Evolutionary conservation across 2,888 invertebrate species (phyloP), one percentile per base, ranked within the genome.

Genomic region (Agrochola lota): DNA sequence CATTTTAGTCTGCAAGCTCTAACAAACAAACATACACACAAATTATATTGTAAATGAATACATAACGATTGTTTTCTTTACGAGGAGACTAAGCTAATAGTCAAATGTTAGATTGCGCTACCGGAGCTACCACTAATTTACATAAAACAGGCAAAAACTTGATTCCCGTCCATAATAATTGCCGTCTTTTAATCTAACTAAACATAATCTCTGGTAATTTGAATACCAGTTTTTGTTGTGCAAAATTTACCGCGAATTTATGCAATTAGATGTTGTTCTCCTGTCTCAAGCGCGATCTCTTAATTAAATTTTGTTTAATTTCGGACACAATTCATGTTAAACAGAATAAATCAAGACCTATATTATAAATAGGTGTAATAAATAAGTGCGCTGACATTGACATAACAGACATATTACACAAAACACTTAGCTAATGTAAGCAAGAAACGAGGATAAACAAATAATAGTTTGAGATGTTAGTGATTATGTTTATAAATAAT

Each of bases 211-310:
- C 74, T 49, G 76, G 71, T 87, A 78, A 86, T 88, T 86, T 88
- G 67, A 75, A 84, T 84, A 89, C 86, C 79, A 80, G 88, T 89
- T 88, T 85, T 87, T 80, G 84, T 84, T 83, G 66, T 20, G 57
- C 71, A 77, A 84, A 84, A 84, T 85, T 87, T 80, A 87, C 80
- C 43, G 82, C 72, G 75, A 86, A 84, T 87, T 86, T 88, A 89
- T 89, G 76, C 85, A 86, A 85, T 88, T 84, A 83, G 76, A 71
- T 80, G 77, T 64, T 73, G 66, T 72, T 78, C 75, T 68, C 46
- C 74, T 60, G 79, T 81, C 77, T 26, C 67, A 46, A 80, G 62
- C 64, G 71, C 80, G 76, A 87, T 84, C 80, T 84, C 84, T 89
- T 87, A 88, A 89, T 88, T 87, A 73, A 73, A 84, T 83, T 85